phyloP scores from a whole-genome alignment of 2,888 invertebrate species.

The Tanypteryx hageni region DNA sequence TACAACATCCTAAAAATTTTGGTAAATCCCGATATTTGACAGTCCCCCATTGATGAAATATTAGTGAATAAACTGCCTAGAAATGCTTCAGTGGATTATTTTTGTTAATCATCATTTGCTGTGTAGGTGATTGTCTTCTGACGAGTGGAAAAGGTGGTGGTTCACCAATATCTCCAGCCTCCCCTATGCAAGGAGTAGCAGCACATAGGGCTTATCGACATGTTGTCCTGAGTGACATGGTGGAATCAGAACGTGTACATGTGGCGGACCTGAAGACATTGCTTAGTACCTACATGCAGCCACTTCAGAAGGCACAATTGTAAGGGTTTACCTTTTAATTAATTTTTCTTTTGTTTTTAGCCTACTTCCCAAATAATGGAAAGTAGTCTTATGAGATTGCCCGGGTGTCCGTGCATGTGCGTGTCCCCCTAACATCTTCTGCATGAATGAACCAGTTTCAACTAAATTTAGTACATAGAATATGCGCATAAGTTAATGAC shows the following conservation, averaged over 20 bases:
- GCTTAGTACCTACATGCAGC: conserved; percentile 89
- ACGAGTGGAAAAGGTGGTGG: conserved; percentile 14
- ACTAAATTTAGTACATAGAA: too few relatives aligned
- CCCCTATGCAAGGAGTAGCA: conserved; percentile 50
- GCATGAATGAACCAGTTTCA: too few relatives aligned
- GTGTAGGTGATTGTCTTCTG: conserved; percentile 20
- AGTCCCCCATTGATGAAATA: too few relatives aligned
- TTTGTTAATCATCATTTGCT: not conserved
- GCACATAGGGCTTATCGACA: conserved; percentile 85
- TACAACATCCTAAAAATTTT: too few relatives aligned
- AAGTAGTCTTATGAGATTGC: too few relatives aligned
- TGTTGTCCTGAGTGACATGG: conserved; percentile 91
- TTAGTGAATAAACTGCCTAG: too few relatives aligned
- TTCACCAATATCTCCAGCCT: conserved; percentile 37
- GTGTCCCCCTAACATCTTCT: too few relatives aligned
- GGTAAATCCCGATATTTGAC: too few relatives aligned
- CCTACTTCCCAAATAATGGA: too few relatives aligned
- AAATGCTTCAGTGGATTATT: not conserved
- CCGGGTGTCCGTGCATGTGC: too few relatives aligned
- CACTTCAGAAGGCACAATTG: conserved; percentile 92
- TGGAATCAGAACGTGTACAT: conserved; percentile 95
- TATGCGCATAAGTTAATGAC: too few relatives aligned
- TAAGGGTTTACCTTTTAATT: conserved; percentile 77
- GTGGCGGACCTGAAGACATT: conserved; percentile 92
- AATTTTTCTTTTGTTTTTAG: not conserved